phyloP scores from a whole-genome alignment of 23 tunicate genomes.

The Styela clava region DNA sequence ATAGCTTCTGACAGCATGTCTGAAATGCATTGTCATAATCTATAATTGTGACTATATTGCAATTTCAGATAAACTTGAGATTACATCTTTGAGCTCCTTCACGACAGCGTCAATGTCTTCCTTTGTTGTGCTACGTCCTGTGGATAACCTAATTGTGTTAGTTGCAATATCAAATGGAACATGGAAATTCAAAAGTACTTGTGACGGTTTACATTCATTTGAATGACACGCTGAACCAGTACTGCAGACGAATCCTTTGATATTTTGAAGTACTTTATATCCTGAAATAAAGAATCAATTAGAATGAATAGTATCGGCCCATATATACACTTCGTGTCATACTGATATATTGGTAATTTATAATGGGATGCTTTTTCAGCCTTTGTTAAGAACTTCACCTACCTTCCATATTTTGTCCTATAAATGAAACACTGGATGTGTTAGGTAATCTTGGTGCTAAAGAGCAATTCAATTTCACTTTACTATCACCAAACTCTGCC shows the following conservation, averaged over 20 bases:
- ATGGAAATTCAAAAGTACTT: constrained; percentile 51
- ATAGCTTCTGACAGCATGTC: no score
- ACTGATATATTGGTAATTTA: background rate
- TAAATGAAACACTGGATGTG: constrained; percentile 74
- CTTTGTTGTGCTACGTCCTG: constrained; percentile 67
- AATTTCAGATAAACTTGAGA: background rate
- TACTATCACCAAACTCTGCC: constrained; percentile 44
- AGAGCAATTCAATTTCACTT: constrained; percentile 44
- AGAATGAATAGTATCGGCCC: no score
- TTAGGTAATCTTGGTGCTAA: constrained; percentile 52
- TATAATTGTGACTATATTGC: no score
- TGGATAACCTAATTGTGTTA: constrained; percentile 71
- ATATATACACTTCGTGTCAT: no score
- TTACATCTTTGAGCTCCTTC: constrained; percentile 34
- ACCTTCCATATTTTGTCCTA: constrained; percentile 76
- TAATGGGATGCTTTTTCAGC: no score
- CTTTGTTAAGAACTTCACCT: no score
- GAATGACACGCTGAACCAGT: constrained; percentile 98
- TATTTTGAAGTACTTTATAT: constrained; percentile 50
- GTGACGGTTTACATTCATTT: constrained; percentile 65
- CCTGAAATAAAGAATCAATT: constrained; percentile 39
- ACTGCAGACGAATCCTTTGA: constrained; percentile 62
- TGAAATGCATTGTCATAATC: no score
- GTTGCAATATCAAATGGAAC: constrained; percentile 35
- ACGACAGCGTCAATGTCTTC: constrained; percentile 66